Percentiles rank a stretch among this genome's conserved stretches.
These are phyloP conservation scores for Hippocampus mohnikei DNA, from an alignment of 2,113 vertebrate species.

Conservation along the genomic window DNA sequence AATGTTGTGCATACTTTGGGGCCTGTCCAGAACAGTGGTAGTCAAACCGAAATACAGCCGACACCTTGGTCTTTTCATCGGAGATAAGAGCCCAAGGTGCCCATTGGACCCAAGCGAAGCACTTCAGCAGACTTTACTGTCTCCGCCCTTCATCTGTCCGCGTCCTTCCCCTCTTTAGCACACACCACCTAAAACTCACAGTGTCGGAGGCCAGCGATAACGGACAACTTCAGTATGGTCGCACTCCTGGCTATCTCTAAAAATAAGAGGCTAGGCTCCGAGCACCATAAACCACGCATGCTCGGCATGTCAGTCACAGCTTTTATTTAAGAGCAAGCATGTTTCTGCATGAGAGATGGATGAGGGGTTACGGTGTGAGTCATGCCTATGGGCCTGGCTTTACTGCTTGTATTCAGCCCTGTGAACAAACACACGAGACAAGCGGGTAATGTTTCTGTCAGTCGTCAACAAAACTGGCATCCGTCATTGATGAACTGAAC, in stretches of 20 bases:
- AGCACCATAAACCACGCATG: constrained; percentile 13
- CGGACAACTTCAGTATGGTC: constrained; percentile 43
- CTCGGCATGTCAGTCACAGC: constrained; percentile 14
- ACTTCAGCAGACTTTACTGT: constrained; percentile 27
- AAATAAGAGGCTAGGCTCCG: constrained; percentile 42
- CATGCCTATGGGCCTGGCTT: not conserved
- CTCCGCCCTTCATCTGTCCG: constrained; percentile 27
- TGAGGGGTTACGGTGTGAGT: constrained; percentile 25
- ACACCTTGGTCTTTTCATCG: constrained; percentile 42
- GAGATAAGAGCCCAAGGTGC: constrained; percentile 24
- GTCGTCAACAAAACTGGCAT: no score
- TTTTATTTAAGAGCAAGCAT: constrained; percentile 1
- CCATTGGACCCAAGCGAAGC: constrained; percentile 29
- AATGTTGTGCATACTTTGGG: no score
- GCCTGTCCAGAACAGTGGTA: no score
- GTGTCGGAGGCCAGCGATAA: constrained; percentile 21
- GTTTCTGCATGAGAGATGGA: constrained; percentile 12
- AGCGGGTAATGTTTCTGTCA: no score
- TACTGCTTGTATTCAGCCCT: no score
- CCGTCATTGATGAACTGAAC: no score
- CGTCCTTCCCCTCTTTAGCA: constrained; percentile 21
- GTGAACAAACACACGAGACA: no score
- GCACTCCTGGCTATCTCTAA: constrained; percentile 39
- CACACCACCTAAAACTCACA: constrained; percentile 18
- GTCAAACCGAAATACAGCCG: not conserved